Percentiles rank a stretch among this genome's conserved stretches.
These are phyloP conservation scores for Pyrrhosoma nymphula DNA, from an alignment of 2,888 invertebrate species.

Conservation along the genomic window DNA sequence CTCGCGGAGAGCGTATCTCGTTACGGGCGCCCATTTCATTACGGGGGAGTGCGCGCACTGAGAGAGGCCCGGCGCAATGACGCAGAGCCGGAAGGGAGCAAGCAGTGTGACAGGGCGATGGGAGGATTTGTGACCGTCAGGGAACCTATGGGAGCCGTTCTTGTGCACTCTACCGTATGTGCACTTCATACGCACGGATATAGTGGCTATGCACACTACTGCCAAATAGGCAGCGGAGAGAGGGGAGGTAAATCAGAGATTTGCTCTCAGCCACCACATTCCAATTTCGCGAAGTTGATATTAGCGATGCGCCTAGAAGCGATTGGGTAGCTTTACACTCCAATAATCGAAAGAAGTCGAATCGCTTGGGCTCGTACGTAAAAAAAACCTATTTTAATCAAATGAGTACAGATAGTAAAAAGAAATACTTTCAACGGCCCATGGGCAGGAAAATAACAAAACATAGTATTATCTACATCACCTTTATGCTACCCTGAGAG, in stretches of 20 bases:
- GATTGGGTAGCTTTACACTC: too few species aligned
- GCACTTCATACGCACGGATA: neutral
- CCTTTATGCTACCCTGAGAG: too few species aligned
- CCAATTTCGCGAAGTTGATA: too few species aligned
- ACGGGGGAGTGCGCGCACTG: neutral
- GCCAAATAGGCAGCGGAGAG: neutral
- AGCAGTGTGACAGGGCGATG: neutral
- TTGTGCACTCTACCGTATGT: neutral
- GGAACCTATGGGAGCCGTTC: conserved; percentile 40
- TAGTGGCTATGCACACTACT: neutral
- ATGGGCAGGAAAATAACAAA: too few species aligned
- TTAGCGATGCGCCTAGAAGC: too few species aligned
- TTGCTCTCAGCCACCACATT: neutral
- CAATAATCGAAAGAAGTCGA: too few species aligned
- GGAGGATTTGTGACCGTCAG: neutral
- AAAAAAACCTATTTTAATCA: too few species aligned
- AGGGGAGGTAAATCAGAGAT: neutral
- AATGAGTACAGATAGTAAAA: too few species aligned
- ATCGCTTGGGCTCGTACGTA: too few species aligned
- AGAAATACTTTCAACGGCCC: too few species aligned
- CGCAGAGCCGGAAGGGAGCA: neutral
- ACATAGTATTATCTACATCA: too few species aligned
- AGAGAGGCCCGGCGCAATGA: conserved; percentile 6
- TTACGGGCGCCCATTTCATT: conserved; percentile 21
- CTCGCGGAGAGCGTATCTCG: neutral